These are phyloP conservation scores for Patella depressa DNA, from an alignment of 2,888 invertebrate species.

Conservation along the genomic window DNA sequence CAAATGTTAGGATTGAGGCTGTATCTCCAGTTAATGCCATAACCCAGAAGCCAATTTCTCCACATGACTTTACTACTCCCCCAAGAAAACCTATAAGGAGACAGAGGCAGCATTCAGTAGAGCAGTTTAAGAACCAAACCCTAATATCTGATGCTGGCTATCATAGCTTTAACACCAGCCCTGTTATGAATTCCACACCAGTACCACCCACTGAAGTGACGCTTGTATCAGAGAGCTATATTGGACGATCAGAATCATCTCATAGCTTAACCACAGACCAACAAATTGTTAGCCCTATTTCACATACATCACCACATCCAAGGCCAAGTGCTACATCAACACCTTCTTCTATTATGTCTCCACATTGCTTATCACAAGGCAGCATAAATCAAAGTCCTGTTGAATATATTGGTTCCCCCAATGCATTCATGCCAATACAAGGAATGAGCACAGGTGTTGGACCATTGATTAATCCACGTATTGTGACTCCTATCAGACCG, in stretches of 20 bases:
- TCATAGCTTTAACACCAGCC: conserved; percentile 53
- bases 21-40: conserved; percentile 15
- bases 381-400: conserved; percentile 20
- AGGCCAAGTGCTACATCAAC: conserved; percentile 29
- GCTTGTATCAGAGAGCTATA: neutral
- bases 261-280: conserved; percentile 36
- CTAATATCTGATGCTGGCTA: conserved; percentile 57
- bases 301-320: conserved; percentile 26
- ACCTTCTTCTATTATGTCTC: conserved; percentile 49
- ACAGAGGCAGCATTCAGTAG: conserved; percentile 33
- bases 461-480: conserved; percentile 18
- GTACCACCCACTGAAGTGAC: neutral
- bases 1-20: neutral
- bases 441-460: conserved; percentile 2
- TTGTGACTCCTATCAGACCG: conserved; percentile 55
- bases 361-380: conserved; percentile 33
- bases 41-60: neutral
- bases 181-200: conserved; percentile 43
- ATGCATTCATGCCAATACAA: conserved; percentile 61
- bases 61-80: conserved; percentile 27
- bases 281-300: conserved; percentile 22
- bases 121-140: conserved; percentile 33
- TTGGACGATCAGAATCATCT: conserved; percentile 33
- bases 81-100: conserved; percentile 28
- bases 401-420: conserved; percentile 37